These are phyloP conservation scores for Hipposideros armiger DNA, from an alignment of 2,113 vertebrate species.

Conservation along the genomic window DNA sequence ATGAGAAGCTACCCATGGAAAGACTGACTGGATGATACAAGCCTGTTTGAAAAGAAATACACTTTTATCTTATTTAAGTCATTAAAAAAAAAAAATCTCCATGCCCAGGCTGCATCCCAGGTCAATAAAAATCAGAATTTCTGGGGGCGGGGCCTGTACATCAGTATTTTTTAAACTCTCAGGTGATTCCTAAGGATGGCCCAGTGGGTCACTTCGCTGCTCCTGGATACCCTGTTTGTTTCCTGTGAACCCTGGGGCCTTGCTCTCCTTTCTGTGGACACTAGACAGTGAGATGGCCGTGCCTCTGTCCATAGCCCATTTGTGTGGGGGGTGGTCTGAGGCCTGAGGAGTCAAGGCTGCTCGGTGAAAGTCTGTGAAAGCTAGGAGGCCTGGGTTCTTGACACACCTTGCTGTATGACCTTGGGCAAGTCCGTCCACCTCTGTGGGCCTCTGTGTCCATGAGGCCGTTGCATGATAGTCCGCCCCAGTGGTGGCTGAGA, in stretches of 20 bases:
- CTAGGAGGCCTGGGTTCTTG: background rate
- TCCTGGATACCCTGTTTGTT: background rate
- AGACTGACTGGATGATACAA: conserved; percentile 8
- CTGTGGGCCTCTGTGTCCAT: conserved; percentile 1
- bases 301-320: background rate
- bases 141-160: background rate
- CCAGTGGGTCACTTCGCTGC: fast-evolving
- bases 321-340: background rate
- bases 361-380: background rate
- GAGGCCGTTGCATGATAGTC: background rate
- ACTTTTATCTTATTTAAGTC: background rate
- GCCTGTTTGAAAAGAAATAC: background rate
- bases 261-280: background rate
- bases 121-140: background rate
- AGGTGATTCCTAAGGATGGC: background rate
- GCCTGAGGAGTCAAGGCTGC: background rate
- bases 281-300: background rate
- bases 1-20: background rate
- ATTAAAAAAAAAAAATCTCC: background rate
- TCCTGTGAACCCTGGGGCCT: background rate
- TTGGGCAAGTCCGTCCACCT: background rate
- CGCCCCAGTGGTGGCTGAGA: background rate
- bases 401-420: background rate
- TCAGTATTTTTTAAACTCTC: background rate
- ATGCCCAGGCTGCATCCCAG: no score